Base-by-base conservation (phyloP, 2,113 vertebrate genomes). In the Limanda limanda region DNA sequence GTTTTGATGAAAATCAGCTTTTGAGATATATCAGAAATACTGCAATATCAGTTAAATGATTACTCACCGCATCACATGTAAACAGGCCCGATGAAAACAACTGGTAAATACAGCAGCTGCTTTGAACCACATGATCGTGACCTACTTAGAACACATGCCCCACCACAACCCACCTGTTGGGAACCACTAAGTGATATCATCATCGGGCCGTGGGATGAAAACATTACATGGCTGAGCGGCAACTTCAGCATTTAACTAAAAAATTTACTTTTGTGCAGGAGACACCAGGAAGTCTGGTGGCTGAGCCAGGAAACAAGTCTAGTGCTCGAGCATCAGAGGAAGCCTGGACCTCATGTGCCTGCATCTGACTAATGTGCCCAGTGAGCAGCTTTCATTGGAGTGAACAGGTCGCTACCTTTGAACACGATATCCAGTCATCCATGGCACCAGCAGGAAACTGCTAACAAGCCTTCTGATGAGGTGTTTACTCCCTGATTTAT, bases 121-220 rank as follows among this genome's bases (percentile, higher is more conserved):
- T n/a, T n/a, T 62, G 47, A 62, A 48, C 48, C 20, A 48, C 47
- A 67, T 45, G 51, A 24, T 11, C 13, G 5, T 15, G 9, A 45
- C 55, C 45, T 42, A 60, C 31, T 54, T 51, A 73, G 6, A 61
- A 51, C 63, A 11, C 52, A 40, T 24, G 31, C 47, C 72, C 47
- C 63, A 24, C 48, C 15, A 1, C 13, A 24, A 64, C 51, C 54
- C 68, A 20, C 52, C 13, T 15, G 21, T 57, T 52, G 54, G 42
- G 47, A 79, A 48, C 24, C 42, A 20, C 17, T 52, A 52, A 78
- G 48, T 48, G 23, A 78, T 42, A 71, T 72, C 47, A 62, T n/a
- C 42, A 21, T 59, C 17, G 14, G 3, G 21, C 62, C 23, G 54
- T 40, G 52, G 51, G 76, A 21, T 40, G 3, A 25, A 24, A 24